A percentile compares a stretch with the other conserved stretches of the same genome.
Conservation (phyloP, 2,888 invertebrate genomes). For the Helicoverpa assulta region DNA sequence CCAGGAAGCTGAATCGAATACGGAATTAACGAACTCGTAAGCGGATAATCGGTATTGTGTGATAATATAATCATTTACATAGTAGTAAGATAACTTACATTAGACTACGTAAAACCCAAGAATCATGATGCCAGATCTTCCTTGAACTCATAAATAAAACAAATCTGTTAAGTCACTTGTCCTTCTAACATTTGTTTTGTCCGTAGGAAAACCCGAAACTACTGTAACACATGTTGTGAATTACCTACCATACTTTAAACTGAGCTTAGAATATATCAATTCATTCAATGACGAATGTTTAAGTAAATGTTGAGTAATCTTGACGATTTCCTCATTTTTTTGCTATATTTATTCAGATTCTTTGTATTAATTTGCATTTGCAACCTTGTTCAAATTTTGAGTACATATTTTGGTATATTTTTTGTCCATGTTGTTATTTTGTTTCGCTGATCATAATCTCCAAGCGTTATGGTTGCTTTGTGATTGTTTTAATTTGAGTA, state of each 20-base stretch:
- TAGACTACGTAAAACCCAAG: not conserved
- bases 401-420: conserved; percentile 16
- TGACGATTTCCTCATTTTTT: conserved; percentile 48
- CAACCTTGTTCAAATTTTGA: conserved; percentile 26
- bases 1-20: too few relatives aligned
- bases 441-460: not conserved
- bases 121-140: not conserved
- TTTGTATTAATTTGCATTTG: conserved; percentile 20
- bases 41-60: too few relatives aligned
- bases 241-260: conserved; percentile 12
- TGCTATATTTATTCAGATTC: conserved; percentile 19
- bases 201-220: conserved; percentile 6
- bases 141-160: not conserved
- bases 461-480: conserved; percentile 5
- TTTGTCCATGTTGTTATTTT: conserved; percentile 9
- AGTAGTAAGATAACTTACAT: too few relatives aligned
- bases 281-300: conserved; percentile 31
- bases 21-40: too few relatives aligned
- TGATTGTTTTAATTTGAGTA: conserved; percentile 1
- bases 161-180: not conserved
- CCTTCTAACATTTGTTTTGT: not conserved
- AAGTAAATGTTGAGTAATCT: conserved; percentile 15
- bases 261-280: not conserved
- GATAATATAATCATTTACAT: too few relatives aligned
- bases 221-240: conserved; percentile 19